Conservation (phyloP, 2,797 vertebrate genomes). For the Peromyscus attwateri region DNA sequence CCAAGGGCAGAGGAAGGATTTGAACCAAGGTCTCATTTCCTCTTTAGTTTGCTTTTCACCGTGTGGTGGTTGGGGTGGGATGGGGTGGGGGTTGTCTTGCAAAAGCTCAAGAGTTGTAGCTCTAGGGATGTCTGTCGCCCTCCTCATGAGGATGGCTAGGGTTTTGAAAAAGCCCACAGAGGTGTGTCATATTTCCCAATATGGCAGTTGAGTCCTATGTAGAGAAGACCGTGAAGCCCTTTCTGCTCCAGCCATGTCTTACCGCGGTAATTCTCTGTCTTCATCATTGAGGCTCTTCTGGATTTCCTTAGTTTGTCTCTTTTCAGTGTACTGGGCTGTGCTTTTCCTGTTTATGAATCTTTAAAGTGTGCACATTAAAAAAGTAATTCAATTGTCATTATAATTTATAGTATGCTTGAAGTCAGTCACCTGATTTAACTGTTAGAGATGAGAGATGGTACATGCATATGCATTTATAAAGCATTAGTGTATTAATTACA, state of each 20-base stretch:
- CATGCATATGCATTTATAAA: slow-evolving; percentile 90
- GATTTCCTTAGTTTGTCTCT: slow-evolving; percentile 61
- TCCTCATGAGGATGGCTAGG: neutral
- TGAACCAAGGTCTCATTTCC: neutral
- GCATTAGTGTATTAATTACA: slow-evolving; percentile 90
- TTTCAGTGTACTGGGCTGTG: slow-evolving; percentile 70
- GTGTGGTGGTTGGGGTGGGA: neutral
- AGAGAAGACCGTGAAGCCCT: neutral
- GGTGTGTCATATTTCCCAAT: neutral
- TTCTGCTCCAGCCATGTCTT: slow-evolving; percentile 11
- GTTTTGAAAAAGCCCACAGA: neutral
- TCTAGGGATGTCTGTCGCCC: neutral
- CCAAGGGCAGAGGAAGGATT: slow-evolving; percentile 2
- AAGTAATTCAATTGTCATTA: slow-evolving; percentile 92
- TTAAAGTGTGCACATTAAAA: slow-evolving; percentile 87
- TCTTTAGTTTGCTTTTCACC: neutral
- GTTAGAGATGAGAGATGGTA: slow-evolving; percentile 86
- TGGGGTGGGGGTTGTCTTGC: neutral
- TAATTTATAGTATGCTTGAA: slow-evolving; percentile 89
- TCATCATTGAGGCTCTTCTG: slow-evolving; percentile 52
- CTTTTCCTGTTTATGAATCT: slow-evolving; percentile 88
- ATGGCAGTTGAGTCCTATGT: fast-evolving
- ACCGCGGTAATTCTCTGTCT: neutral
- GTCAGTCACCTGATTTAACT: slow-evolving; percentile 90
- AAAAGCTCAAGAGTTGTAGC: neutral